Percentiles rank a stretch among this genome's conserved stretches.
phyloP scores from a whole-genome alignment of 2,888 invertebrate species.

The Nomada goodeniana region DNA sequence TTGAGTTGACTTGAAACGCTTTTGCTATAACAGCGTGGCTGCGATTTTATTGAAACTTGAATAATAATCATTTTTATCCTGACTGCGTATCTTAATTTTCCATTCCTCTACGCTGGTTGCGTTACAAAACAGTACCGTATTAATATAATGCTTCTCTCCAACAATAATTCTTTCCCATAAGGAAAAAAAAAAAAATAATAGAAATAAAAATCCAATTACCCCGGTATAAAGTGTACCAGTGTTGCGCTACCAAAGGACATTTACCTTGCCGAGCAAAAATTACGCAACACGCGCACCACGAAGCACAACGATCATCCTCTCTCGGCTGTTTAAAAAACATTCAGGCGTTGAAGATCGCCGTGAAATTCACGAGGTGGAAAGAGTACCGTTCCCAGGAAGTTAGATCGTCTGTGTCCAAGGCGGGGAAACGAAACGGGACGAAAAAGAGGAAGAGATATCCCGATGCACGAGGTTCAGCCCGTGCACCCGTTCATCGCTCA shows the following conservation, averaged over 20 bases:
- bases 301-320: conserved; percentile 27
- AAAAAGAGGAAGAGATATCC: too few species aligned
- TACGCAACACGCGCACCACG: conserved; percentile 28
- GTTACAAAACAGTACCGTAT: too few species aligned
- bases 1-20: too few species aligned
- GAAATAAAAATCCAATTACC: too few species aligned
- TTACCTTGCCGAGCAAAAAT: conserved; percentile 19
- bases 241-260: neutral
- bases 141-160: too few species aligned
- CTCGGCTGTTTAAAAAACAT: neutral
- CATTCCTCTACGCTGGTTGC: too few species aligned
- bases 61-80: too few species aligned
- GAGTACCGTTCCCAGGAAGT: neutral
- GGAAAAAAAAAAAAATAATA: neutral
- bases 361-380: neutral
- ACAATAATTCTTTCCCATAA: too few species aligned
- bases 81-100: too few species aligned
- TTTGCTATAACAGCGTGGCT: too few species aligned
- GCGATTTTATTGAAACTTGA: too few species aligned
- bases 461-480: conserved; percentile 13
- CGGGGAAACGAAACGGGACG: too few species aligned
- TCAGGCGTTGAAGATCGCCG: neutral
- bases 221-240: neutral
- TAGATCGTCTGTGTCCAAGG: neutral
- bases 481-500: conserved; percentile 35